Evolutionary conservation across 2,888 invertebrate genomes (phyloP), one percentile per base, ranked within the genome.

Genomic region (Caenorhabditis imperialis): DNA sequence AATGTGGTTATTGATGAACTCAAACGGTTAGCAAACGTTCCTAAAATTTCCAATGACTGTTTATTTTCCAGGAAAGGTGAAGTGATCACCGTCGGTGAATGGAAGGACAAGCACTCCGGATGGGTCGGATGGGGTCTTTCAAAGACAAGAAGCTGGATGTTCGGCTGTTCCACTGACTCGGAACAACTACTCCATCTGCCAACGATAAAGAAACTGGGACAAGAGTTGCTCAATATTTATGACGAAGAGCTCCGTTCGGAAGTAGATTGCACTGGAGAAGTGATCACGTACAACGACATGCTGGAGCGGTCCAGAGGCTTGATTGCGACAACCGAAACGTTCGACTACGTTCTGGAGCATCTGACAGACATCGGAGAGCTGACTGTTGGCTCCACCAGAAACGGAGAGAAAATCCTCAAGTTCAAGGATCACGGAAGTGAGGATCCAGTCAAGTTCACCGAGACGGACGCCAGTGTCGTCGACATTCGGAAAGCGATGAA

Each of bases 351-450:
- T 1, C 61, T 84, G 20, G 80, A 82, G 12, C 61, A 79, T 27
- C 44, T 84, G n/a, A 45, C 61, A 0, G 78, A 80, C 35, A 60
- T 61, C 25, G 82, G 82, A 5, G 81, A 81, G 27, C 42, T 83
- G 1, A 70, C 81, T 1, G 76, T 79, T 3, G 85, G 86, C 3
- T 51, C 35, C n/a, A 76, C 85, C 3, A 67, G 67, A 22, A 72
- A 65, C 45, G 85, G 85, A 7, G 85, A 87, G 30, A 81, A 81
- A 72, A 75, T 87, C 8, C 54, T 86, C 35, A 86, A 86, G 55
- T 86, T 87, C 54, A 86, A 83, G 69, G 85, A 82, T 23, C 55
- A 62, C 38, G 61, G 61, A 18, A 74, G 75, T 16, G 35, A 71
- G 14, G 83, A 76, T 1, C 86, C 86, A 2, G 84, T 79, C 6